Evolutionary conservation across 1,140 invertebrate genomes (phyloP).

Genomic region (Pygmarrhopalites habei): DNA sequence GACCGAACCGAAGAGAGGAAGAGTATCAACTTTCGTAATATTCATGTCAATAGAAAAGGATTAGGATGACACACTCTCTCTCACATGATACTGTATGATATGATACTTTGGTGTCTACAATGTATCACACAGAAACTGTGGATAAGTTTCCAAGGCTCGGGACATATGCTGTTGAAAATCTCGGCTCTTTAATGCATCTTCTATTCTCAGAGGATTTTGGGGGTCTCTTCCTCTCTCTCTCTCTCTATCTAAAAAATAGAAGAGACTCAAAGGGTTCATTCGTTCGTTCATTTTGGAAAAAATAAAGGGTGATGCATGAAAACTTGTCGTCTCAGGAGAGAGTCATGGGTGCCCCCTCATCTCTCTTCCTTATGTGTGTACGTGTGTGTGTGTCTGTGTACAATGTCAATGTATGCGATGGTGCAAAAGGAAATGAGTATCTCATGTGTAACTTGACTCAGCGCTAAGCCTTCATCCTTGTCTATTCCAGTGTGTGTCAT

Average conservation of each 20-base stretch:
- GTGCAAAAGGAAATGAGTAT: conserved; percentile 3
- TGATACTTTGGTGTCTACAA: too few species aligned
- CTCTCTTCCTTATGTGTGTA: too few species aligned
- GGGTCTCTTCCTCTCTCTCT: too few species aligned
- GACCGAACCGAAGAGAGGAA: neutral
- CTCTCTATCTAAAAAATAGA: too few species aligned
- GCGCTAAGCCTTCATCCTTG: conserved; percentile 1
- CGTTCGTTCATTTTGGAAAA: conserved; percentile 7
- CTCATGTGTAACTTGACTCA: conserved; percentile 28
- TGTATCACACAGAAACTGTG: too few species aligned
- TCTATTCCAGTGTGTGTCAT: neutral
- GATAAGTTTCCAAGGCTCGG: too few species aligned
- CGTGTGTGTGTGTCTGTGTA: too few species aligned
- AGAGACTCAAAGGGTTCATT: conserved; percentile 21
- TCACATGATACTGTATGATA: too few species aligned
- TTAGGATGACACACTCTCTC: conserved; percentile 16
- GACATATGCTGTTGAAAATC: too few species aligned
- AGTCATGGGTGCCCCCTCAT: conserved; percentile 8
- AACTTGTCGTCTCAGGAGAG: conserved; percentile 23
- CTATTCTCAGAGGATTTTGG: conserved; percentile 22
- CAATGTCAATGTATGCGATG: neutral
- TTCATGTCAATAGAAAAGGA: conserved; percentile 18
- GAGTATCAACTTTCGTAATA: conserved; percentile 14
- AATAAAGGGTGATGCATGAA: conserved; percentile 16
- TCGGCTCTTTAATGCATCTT: too few species aligned